Base-by-base conservation (phyloP, 1,140 invertebrate genomes). In the Sinella curviseta region DNA sequence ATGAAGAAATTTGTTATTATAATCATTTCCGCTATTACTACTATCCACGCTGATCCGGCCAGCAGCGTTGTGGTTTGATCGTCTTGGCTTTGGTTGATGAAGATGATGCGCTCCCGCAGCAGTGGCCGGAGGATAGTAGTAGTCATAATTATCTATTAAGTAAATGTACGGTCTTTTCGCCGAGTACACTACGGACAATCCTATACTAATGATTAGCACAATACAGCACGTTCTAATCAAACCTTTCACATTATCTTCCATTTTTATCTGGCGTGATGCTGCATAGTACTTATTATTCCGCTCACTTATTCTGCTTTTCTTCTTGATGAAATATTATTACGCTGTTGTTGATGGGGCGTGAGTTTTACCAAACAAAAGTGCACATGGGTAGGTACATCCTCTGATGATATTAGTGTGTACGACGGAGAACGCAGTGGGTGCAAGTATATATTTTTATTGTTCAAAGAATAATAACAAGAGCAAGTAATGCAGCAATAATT, bases 211-310 rank as follows among this genome's bases (percentile, higher is more conserved):
- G 65, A 70, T 31, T 3, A 70, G 65, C 65, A 70, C 65, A 70
- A 33, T 70, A 70, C 65, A 70, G 65, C 65, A 70, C 65, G 65
- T 70, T 33, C 65, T 70, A 70, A 70, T 70, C 31, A 70, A 14
- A 31, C 65, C 65, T 24, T 70, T 70, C 65, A 70, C 65, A 70
- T 70, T 70, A 31, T 70, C 65, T 70, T 70, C 65, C 65, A 70
- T 70, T 70, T 70, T 70, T 70, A 70, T n/a, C 65, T 70, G 65
- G 26, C 39, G 8, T 70, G 24, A 4, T 70, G 4, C 3, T 70
- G 31, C 65, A 70, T 70, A 17, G 8, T 70, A 70, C 31, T 70
- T 14, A 70, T n/a, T n/a, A n/a, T n/a, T n/a, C 65, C 16, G 57
- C 4, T 65, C n/a, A n/a, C n/a, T n/a, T n/a, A n/a, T 65, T 65